Conservation (phyloP, 2,113 vertebrate species). For the Oreochromis aureus region DNA sequence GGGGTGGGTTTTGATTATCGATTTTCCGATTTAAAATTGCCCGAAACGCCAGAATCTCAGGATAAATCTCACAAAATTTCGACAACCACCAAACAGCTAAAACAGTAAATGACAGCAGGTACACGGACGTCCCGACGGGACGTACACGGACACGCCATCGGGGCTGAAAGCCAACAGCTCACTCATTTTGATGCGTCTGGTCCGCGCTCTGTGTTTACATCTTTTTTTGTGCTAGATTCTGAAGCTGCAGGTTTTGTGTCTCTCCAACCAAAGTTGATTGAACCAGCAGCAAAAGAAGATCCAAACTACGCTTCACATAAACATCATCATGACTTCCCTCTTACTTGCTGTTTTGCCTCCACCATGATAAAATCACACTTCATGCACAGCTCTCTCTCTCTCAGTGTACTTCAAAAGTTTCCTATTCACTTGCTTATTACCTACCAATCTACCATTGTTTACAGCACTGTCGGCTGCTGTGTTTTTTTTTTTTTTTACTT, state of each 20-base stretch:
- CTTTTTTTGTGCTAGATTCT: fast-evolving
- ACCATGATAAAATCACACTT: not conserved
- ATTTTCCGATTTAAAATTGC: not conserved
- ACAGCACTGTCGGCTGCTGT: not conserved
- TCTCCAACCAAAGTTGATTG: not conserved
- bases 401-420: not conserved
- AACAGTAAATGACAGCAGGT: not conserved
- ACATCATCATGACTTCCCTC: not conserved
- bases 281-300: not conserved
- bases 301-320: not conserved
- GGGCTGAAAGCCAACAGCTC: not conserved
- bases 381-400: not conserved
- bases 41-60: not conserved
- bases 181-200: not conserved
- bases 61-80: not conserved
- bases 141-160: no score
- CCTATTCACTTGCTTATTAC: not conserved
- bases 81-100: not conserved
- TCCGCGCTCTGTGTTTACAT: not conserved
- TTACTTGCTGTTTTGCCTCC: not conserved
- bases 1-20: fast-evolving
- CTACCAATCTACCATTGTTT: not conserved
- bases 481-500: not conserved
- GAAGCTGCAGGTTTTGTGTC: not conserved
- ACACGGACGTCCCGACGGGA: no score